Conservation (phyloP, 2,113 vertebrate species). For the Pardalotus punctatus region DNA sequence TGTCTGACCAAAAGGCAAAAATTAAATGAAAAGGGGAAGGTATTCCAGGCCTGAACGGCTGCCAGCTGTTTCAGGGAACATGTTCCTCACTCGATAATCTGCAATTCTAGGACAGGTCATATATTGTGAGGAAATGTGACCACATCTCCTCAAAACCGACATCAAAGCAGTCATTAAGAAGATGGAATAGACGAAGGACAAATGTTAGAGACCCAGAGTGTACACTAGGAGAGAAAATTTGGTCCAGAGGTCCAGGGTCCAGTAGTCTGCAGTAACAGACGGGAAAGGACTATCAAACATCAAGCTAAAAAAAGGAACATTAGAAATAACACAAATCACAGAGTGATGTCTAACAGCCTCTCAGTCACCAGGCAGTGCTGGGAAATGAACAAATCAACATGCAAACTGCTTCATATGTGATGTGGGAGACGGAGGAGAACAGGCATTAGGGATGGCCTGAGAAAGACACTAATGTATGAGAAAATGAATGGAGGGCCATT, state of each 20-base stretch:
- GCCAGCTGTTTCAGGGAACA: background rate
- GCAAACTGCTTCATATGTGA: background rate
- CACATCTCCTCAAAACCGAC: conserved; percentile 9
- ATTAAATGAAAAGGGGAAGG: background rate
- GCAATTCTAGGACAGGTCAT: background rate
- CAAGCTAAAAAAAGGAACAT: background rate
- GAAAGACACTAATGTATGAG: background rate
- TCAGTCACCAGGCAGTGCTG: background rate
- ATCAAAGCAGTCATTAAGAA: conserved; percentile 3
- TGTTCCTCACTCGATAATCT: background rate
- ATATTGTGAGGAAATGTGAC: background rate
- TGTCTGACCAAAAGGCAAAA: background rate
- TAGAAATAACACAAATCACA: conserved; percentile 19
- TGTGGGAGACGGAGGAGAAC: background rate
- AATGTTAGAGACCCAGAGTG: background rate
- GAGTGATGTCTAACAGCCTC: background rate
- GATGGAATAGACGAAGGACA: background rate
- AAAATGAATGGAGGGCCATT: background rate
- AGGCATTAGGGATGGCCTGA: background rate
- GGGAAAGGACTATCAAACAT: background rate
- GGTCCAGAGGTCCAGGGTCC: background rate
- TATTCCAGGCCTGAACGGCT: background rate
- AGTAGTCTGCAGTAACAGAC: background rate
- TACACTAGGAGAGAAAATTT: background rate
- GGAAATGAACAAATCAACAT: conserved; percentile 5